Evolutionary conservation across 2,888 invertebrate species (phyloP), one percentile per base, ranked within the genome.

Genomic region (Polydrusus cervinus): DNA sequence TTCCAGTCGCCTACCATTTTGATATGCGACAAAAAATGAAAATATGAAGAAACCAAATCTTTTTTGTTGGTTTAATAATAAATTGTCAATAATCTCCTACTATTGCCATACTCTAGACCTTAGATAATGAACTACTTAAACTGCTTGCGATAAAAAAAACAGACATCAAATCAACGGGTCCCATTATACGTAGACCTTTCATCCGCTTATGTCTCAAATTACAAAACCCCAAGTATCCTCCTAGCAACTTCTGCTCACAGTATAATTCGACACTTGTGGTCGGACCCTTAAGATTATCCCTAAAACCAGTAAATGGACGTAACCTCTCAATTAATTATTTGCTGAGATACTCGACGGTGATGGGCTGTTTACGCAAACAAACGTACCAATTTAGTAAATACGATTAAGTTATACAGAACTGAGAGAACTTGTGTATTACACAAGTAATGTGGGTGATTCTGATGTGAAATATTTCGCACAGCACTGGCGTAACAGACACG

Each of bases 301-400:
- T 25, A n/a, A 53, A 40, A 51, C 49, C 66, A 34, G 20, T 11
- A 53, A 53, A 53, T 66, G 53, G 40, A 66, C 53, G 30, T 38
- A 18, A 66, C 38, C 53, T 53, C 20, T 66, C 53, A 65, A 71
- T 64, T 53, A 55, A 71, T 71, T 64, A 71, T 71, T 64, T 71
- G 65, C 64, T 47, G 1, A 71, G 71, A 64, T 64, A 64, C 55
- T 43, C 53, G 65, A 64, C 53, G 62, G 43, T 53, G 40, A 72
- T 67, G 61, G 66, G 43, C 43, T 40, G 72, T 49, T 66, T 67
- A 61, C 60, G 60, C 43, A 53, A 51, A 47, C 67, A 55, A 67
- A 67, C 67, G 55, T 57, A 67, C 43, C 53, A 53, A 67, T 67
- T 67, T 53, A 67, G 40, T 10, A 20, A 51, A 67, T n/a, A 16